These are phyloP conservation scores for Betta splendens DNA, from an alignment of 2,797 vertebrate genomes.

Conservation along the genomic window DNA sequence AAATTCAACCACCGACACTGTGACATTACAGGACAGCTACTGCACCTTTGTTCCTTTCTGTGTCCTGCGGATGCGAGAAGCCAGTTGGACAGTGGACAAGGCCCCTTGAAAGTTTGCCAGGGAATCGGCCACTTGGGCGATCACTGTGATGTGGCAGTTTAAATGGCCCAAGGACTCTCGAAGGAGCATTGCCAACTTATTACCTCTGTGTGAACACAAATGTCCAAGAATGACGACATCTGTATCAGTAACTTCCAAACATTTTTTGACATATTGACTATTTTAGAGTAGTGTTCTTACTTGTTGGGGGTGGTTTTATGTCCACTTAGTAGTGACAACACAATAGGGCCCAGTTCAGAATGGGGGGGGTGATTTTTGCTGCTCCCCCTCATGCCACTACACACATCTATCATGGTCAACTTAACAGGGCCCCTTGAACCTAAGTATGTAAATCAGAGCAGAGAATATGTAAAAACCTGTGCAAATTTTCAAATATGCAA, in stretches of 20 bases:
- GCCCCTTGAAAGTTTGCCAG: conserved; percentile 88
- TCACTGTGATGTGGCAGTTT: conserved; percentile 92
- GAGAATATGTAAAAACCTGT: conserved; percentile 5
- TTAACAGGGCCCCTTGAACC: conserved; percentile 92
- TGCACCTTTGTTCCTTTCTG: conserved; percentile 94
- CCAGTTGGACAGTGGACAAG: conserved; percentile 92
- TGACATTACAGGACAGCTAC: conserved; percentile 26
- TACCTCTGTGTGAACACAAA: conserved; percentile 82
- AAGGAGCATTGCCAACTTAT: conserved; percentile 94
- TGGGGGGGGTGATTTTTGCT: conserved; percentile 85
- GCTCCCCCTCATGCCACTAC: conserved; percentile 89
- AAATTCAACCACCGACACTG: neutral
- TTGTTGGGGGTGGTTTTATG: conserved; percentile 91
- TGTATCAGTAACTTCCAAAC: too few species aligned
- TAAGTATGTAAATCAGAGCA: conserved; percentile 58
- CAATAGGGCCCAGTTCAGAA: conserved; percentile 90
- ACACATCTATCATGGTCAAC: conserved; percentile 95
- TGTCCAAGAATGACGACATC: too few species aligned
- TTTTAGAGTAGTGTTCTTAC: conserved; percentile 77
- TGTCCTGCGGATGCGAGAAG: conserved; percentile 89
- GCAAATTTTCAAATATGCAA: conserved; percentile 9
- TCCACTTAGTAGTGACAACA: conserved; percentile 92
- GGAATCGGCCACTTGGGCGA: conserved; percentile 90
- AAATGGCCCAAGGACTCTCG: conserved; percentile 93
- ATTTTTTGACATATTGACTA: too few species aligned